A percentile compares a stretch with the other conserved stretches of the same genome.
Conservation (phyloP, 2,888 invertebrate species). For the Marronus borbonicus region DNA sequence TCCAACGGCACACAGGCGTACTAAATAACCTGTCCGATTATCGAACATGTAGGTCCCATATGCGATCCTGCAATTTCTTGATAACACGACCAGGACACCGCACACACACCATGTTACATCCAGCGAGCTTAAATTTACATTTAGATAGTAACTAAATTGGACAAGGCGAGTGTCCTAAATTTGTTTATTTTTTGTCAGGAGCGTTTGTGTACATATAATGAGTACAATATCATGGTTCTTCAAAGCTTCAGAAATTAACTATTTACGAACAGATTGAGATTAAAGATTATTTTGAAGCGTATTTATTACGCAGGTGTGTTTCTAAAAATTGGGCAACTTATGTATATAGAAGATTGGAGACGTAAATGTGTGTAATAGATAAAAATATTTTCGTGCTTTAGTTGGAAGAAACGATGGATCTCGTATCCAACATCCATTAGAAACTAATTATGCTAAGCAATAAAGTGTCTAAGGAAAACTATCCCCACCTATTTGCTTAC, state of each 20-base stretch:
- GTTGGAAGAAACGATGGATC: no score
- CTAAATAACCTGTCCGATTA: constrained; percentile 64
- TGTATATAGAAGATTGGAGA: no score
- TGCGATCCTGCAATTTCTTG: constrained; percentile 56
- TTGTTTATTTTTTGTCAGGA: no score
- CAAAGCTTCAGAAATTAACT: no score
- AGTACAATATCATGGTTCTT: no score
- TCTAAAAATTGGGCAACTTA: no score
- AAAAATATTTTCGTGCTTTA: no score
- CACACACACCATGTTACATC: neutral
- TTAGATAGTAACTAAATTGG: neutral
- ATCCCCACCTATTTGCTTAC: neutral
- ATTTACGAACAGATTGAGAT: no score
- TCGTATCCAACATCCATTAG: neutral
- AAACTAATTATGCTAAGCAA: neutral
- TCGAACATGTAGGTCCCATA: constrained; percentile 54
- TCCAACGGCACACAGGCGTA: constrained; percentile 61
- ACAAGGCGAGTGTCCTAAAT: neutral
- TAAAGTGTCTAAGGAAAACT: neutral
- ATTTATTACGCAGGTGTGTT: no score
- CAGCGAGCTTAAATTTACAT: constrained; percentile 12
- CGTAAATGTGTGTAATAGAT: no score
- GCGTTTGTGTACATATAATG: no score
- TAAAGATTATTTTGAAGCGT: no score
- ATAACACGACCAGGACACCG: constrained; percentile 47